phyloP scores from a whole-genome alignment of 2,888 invertebrate species.

The Epiblema foenella region DNA sequence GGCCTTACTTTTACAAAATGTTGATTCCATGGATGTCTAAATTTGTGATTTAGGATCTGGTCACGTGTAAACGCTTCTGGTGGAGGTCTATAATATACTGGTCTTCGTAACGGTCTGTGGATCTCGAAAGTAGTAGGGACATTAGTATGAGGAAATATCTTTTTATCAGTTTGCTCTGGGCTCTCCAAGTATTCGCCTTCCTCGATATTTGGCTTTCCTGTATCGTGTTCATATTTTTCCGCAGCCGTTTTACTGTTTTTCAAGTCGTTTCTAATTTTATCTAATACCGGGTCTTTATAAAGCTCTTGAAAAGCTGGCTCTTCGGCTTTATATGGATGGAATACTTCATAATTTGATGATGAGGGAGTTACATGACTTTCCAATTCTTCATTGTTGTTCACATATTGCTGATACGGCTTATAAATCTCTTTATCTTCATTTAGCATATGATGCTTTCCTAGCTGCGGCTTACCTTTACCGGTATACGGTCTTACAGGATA shows the following conservation, averaged over 20 bases:
- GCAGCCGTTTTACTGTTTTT: slow-evolving; percentile 64
- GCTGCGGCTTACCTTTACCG: slow-evolving; percentile 58
- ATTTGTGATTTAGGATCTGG: slow-evolving; percentile 67
- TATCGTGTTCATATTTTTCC: slow-evolving; percentile 69
- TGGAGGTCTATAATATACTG: slow-evolving; percentile 69
- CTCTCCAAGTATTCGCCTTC: slow-evolving; percentile 73
- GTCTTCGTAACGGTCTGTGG: slow-evolving; percentile 70
- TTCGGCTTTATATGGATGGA: slow-evolving; percentile 76
- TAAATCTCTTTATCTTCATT: slow-evolving; percentile 58
- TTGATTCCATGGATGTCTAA: slow-evolving; percentile 77
- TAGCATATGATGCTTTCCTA: slow-evolving; percentile 69
- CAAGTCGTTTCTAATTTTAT: slow-evolving; percentile 69
- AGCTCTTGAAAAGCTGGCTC: slow-evolving; percentile 68
- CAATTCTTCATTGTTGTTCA: slow-evolving; percentile 55
- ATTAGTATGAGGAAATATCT: slow-evolving; percentile 70
- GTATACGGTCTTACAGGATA: slow-evolving; percentile 69
- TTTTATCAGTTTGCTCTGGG: slow-evolving; percentile 68
- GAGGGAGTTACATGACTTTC: slow-evolving; percentile 58
- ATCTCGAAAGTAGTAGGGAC: slow-evolving; percentile 69
- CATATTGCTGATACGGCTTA: slow-evolving; percentile 64
- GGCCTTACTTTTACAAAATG: slow-evolving; percentile 75
- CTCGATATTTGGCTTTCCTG: slow-evolving; percentile 65
- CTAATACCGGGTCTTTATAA: slow-evolving; percentile 70
- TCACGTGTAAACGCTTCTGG: slow-evolving; percentile 59
- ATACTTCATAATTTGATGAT: slow-evolving; percentile 70